These are phyloP conservation scores for Drosophila antonietae DNA, from an alignment of 2,888 invertebrate genomes.

Conservation along the genomic window DNA sequence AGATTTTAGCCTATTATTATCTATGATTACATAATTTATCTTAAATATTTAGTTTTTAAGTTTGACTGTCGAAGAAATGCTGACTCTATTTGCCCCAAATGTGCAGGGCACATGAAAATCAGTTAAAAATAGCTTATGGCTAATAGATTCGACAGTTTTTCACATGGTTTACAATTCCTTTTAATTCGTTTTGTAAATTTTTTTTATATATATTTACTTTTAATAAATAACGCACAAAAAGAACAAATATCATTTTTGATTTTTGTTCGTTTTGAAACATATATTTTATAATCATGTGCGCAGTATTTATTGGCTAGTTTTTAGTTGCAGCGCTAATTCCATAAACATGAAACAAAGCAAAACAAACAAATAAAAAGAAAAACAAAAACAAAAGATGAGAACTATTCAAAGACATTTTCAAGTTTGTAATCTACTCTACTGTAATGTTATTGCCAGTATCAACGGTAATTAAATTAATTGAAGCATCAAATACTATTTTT, in stretches of 20 bases:
- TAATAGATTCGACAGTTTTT: slow-evolving; percentile 44
- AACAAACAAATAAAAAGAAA: slow-evolving; percentile 15
- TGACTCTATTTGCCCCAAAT: slow-evolving; percentile 15
- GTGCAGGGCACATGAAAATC: slow-evolving; percentile 56
- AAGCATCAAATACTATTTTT: slow-evolving; percentile 43
- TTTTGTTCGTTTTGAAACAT: slow-evolving; percentile 18
- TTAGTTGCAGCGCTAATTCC: slow-evolving; percentile 63
- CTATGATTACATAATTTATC: slow-evolving; percentile 49
- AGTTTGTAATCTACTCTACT: slow-evolving; percentile 61
- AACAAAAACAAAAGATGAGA: slow-evolving; percentile 8
- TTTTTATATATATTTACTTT: slow-evolving; percentile 25
- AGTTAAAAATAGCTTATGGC: not conserved
- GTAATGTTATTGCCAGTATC: slow-evolving; percentile 74
- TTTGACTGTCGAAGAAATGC: slow-evolving; percentile 24
- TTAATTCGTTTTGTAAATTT: slow-evolving; percentile 59
- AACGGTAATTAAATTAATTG: slow-evolving; percentile 70
- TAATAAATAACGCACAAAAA: slow-evolving; percentile 44
- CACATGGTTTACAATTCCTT: slow-evolving; percentile 39
- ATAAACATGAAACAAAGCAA: slow-evolving; percentile 31
- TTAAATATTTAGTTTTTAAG: slow-evolving; percentile 29
- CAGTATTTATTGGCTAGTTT: slow-evolving; percentile 58
- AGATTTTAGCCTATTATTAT: slow-evolving; percentile 54
- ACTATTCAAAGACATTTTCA: slow-evolving; percentile 48
- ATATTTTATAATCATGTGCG: slow-evolving; percentile 25
- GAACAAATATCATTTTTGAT: slow-evolving; percentile 13